Percentiles rank a stretch among this genome's conserved stretches.
These are phyloP conservation scores for Drosophila vallismaia DNA, from an alignment of 2,888 invertebrate species.

Conservation along the genomic window DNA sequence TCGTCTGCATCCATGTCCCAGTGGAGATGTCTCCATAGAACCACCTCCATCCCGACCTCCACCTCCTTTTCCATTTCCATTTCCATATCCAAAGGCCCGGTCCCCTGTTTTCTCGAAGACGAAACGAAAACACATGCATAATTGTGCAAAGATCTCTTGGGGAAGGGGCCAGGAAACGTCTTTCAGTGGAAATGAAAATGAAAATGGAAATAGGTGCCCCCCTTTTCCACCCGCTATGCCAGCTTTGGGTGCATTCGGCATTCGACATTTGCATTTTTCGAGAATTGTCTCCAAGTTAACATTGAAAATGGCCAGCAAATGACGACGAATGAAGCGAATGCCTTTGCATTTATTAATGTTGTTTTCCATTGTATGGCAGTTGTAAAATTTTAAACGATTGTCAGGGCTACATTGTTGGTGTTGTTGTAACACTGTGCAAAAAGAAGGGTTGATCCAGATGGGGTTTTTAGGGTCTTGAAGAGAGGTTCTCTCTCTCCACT, in stretches of 20 bases:
- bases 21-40: conserved; percentile 1
- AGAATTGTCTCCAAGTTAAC: conserved; percentile 65
- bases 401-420: conserved; percentile 37
- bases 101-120: background rate
- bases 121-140: background rate
- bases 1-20: conserved; percentile 11
- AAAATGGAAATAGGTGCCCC: conserved; percentile 60
- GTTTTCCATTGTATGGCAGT: conserved; percentile 54
- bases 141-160: conserved; percentile 11
- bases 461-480: background rate
- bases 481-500: background rate
- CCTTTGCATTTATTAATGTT: conserved; percentile 70
- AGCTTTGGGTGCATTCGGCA: conserved; percentile 57
- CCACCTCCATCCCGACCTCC: background rate
- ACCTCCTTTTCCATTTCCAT: background rate
- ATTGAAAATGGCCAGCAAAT: conserved; percentile 72
- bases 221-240: background rate
- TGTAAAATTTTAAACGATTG: conserved; percentile 71
- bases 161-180: conserved; percentile 66
- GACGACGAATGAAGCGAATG: conserved; percentile 29
- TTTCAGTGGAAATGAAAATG: conserved; percentile 78
- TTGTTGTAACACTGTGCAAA: background rate
- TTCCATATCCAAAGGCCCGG: background rate
- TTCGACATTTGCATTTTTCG: conserved; percentile 43
- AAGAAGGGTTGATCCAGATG: background rate